Base-by-base conservation (phyloP, 2,113 vertebrate genomes). In the Marmota monax region DNA sequence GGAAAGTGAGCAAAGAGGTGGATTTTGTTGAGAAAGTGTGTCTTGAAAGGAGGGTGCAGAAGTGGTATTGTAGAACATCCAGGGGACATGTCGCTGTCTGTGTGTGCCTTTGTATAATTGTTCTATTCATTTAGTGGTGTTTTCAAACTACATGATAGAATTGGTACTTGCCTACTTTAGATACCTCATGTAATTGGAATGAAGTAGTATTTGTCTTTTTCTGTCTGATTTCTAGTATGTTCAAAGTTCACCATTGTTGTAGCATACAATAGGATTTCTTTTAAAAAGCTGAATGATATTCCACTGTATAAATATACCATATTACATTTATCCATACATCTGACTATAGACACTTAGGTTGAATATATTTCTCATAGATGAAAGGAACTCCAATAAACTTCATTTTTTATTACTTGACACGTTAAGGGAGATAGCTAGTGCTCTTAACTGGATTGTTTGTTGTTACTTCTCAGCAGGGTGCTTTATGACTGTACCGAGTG, bases 331-430 rank as follows among this genome's bases (percentile, higher is more conserved):
- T 27, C 23, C 23, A 63, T 63, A 27, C 25, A 63, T 23, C 61
- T 63, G 23, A 27, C 61, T 63, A 25, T 63, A 27, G 39, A 39
- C 74, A 93, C 51, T 61, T 92, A 17, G n/a, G 67, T 83, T 83
- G 58, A 22, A 4, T 70, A 83, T 45, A 11, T 53, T 70, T 14
- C 2, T 0, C 17, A 56, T 39, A 27, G 29, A 77, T 77, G 69
- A 93, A 45, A 61, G 70, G 23, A 82, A 65, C 61, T 77, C 2
- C 25, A 77, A 18, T 32, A 58, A 67, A 80, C 8, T 77, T 84
- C 42, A 87, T 7, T 88, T 53, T 45, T 87, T n/a, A 20, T 96
- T 92, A n/a, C 84, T 53, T 96, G 65, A n/a, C 63, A 84, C 91
- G 7, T 37, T 69, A 76, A 69, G 23, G 25, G 20, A 92, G 5